Conservation (phyloP, 2,797 vertebrate genomes). For the Rhinoraja longicauda region DNA sequence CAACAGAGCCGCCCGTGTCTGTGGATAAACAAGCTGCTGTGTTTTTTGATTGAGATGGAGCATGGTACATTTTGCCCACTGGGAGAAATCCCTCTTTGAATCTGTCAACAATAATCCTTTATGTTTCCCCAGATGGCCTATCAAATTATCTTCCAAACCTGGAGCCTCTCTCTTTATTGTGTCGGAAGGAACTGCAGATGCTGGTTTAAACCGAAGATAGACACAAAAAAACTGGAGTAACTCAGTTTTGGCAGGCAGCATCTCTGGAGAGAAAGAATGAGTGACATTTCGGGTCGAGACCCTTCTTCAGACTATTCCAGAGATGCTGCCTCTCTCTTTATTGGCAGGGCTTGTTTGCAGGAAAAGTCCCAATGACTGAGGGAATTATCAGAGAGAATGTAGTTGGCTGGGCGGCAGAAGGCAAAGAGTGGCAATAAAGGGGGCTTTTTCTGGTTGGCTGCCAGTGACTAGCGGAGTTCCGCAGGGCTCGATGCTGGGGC, state of each 20-base stretch:
- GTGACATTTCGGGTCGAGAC: too few relatives aligned
- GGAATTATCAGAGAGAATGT: not conserved
- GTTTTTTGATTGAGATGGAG: not conserved
- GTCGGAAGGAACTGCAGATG: too few relatives aligned
- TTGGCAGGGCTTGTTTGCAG: not conserved
- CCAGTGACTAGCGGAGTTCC: too few relatives aligned
- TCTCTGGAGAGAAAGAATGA: too few relatives aligned
- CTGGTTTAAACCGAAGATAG: too few relatives aligned
- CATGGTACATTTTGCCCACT: not conserved
- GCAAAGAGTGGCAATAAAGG: too few relatives aligned
- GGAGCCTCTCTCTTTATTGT: not conserved
- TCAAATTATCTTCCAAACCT: not conserved
- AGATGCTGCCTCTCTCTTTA: not conserved
- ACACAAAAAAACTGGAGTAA: too few relatives aligned
- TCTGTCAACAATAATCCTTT: not conserved
- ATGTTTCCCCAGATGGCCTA: constrained; percentile 1
- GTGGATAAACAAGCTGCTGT: not conserved
- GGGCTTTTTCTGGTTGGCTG: too few relatives aligned
- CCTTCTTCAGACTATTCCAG: too few relatives aligned
- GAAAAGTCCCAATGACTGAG: not conserved
- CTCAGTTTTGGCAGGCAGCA: too few relatives aligned
- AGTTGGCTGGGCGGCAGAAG: too few relatives aligned
- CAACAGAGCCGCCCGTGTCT: not conserved
- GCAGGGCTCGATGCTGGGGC: too few relatives aligned
- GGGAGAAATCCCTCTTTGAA: constrained; percentile 8